Evolutionary conservation across 64 coral and sea anemone genomes (phyloP).

Genomic region (Montipora foliosa): DNA sequence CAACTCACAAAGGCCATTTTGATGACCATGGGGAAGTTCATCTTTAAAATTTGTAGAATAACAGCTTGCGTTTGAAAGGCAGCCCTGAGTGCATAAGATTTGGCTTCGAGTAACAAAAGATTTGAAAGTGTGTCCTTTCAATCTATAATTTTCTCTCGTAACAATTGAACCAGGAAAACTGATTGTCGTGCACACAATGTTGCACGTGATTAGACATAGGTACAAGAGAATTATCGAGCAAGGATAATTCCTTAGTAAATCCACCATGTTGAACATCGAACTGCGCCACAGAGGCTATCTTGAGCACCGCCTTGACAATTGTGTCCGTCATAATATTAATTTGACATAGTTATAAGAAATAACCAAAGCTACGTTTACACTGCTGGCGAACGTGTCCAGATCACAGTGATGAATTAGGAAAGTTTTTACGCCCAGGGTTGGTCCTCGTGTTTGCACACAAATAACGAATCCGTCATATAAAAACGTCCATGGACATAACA

Average conservation of each 20-base stretch:
- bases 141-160: constrained; percentile 1
- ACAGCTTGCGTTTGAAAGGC: constrained; percentile 22
- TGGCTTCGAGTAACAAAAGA: background rate
- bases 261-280: background rate
- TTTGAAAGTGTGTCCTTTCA: constrained; percentile 11
- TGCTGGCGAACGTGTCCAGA: too few species aligned
- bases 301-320: background rate
- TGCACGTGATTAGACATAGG: background rate
- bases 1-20: background rate
- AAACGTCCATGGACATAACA: too few species aligned
- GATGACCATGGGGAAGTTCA: background rate
- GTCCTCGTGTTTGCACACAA: too few species aligned
- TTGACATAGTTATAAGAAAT: too few species aligned
- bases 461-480: too few species aligned
- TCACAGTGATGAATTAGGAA: too few species aligned
- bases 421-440: too few species aligned
- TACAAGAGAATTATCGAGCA: background rate
- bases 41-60: constrained; percentile 55
- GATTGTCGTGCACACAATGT: background rate
- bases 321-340: too few species aligned
- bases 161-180: background rate
- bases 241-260: background rate
- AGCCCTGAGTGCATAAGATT: constrained; percentile 34
- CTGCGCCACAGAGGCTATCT: too few species aligned
- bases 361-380: too few species aligned